A percentile compares a stretch with the other conserved stretches of the same genome.
phyloP scores from a whole-genome alignment of 2,888 invertebrate species.

The Macaria notata region DNA sequence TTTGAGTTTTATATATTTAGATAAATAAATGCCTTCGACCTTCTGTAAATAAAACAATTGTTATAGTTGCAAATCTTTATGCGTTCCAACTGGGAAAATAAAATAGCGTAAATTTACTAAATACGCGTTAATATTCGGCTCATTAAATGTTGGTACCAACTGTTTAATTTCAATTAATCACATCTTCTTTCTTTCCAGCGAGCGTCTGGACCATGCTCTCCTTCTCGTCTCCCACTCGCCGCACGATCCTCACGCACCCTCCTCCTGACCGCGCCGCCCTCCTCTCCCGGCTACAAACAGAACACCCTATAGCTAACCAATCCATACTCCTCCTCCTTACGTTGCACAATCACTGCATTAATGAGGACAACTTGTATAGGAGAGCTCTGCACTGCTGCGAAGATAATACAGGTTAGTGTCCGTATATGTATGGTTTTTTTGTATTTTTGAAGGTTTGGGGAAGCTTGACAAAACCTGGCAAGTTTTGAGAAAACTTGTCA shows the following conservation, averaged over 20 bases:
- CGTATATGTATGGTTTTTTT: constrained; percentile 50
- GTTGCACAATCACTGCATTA: constrained; percentile 94
- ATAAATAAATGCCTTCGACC: too few species aligned
- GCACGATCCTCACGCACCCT: constrained; percentile 57
- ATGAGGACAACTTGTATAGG: constrained; percentile 91
- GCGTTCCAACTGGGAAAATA: too few species aligned
- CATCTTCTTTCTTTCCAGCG: constrained; percentile 66
- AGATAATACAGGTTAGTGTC: constrained; percentile 86
- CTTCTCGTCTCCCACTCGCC: constrained; percentile 75
- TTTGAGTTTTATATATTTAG: too few species aligned
- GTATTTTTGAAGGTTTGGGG: too few species aligned
- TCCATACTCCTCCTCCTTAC: constrained; percentile 93
- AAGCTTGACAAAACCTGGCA: too few species aligned
- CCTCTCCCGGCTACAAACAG: constrained; percentile 74
- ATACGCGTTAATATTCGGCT: too few species aligned
- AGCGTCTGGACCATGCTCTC: constrained; percentile 92
- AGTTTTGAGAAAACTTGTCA: too few species aligned
- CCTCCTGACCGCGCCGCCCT: constrained; percentile 68
- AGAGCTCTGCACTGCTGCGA: constrained; percentile 91
- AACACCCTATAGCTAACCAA: constrained; percentile 93
- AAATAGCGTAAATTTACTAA: too few species aligned
- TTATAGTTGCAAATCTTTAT: too few species aligned
- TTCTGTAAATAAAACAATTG: too few species aligned
- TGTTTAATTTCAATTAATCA: too few species aligned
- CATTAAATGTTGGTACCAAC: too few species aligned